phyloP scores from a whole-genome alignment of 2,113 vertebrate species.

The Myiopsitta monachus region DNA sequence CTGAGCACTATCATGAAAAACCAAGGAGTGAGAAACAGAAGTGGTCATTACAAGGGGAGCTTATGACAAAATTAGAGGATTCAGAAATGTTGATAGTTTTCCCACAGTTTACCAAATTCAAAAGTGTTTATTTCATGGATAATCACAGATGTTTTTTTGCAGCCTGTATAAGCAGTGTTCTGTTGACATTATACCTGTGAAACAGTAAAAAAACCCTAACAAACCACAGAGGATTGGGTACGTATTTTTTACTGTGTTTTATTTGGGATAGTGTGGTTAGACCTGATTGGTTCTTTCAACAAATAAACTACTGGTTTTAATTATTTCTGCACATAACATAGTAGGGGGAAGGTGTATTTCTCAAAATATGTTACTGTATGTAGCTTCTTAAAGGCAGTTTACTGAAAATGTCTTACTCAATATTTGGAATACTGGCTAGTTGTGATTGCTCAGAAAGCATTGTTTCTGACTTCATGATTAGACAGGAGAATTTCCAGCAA shows the following conservation, averaged over 20 bases:
- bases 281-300: neutral
- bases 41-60: neutral
- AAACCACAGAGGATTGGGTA: neutral
- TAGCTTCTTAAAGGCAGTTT: neutral
- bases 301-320: neutral
- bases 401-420: neutral
- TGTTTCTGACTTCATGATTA: neutral
- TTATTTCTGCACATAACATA: neutral
- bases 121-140: neutral
- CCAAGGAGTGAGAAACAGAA: neutral
- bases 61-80: neutral
- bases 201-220: neutral
- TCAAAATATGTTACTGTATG: neutral
- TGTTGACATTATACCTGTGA: neutral
- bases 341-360: neutral
- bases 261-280: neutral
- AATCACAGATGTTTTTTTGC: neutral
- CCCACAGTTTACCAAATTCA: neutral
- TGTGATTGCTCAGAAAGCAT: neutral
- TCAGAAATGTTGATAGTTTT: neutral
- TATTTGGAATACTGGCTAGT: neutral
- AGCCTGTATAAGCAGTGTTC: neutral
- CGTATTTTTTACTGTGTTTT: neutral
- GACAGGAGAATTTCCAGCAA: neutral
- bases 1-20: neutral